Evolutionary conservation across 2,113 vertebrate species (phyloP), one percentile per base, ranked within the genome.

Genomic region (Hipposideros armiger): DNA sequence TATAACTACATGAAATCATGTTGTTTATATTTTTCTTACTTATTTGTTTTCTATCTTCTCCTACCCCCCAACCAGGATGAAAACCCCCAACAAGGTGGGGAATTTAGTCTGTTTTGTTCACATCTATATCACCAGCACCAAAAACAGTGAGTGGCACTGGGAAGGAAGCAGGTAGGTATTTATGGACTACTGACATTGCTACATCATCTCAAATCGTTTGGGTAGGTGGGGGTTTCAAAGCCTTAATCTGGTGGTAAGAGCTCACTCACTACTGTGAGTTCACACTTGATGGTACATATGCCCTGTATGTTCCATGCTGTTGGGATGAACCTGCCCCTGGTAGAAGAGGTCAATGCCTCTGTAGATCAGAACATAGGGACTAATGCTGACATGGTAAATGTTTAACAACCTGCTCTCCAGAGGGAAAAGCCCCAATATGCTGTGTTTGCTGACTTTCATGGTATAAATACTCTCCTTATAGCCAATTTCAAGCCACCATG

Each of bases 31-130:
- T 14, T 87, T 64, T 78, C 28, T 77, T 88, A 20, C n/a, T 81
- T 89, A 20, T 60, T 86, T 89, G 36, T 95, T 94, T 94, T 97
- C 28, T 76, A 5, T 74, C 30, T 36, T 74, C 36, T 4, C n/a
- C 14, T 11, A 93, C 7, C 19, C 11, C 11, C 5, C 30, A 89
- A 52, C 11, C 15, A 92, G 52, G 85, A 92, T 81, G 32, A 70
- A 94, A 95, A 74, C 30, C n/a, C 52, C 4, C 30, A 76, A 3
- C 4, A 85, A 60, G 5, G 7, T 88, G 20, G 14, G 3, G 7
- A 85, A 64, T 45, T 88, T 87, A 72, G 7, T 64, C 40, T 91
- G 7, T 28, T 74, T 85, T 92, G 4, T 32, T 60, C 50, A 86
- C 17, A 74, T 36, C 6, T 58, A 15, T 54, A 85, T 62, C 36